Percentiles rank a stretch among this genome's conserved stretches.
Evolutionary conservation across 1,140 invertebrate species (phyloP).

Genomic region (Diachasmimorpha longicaudata): DNA sequence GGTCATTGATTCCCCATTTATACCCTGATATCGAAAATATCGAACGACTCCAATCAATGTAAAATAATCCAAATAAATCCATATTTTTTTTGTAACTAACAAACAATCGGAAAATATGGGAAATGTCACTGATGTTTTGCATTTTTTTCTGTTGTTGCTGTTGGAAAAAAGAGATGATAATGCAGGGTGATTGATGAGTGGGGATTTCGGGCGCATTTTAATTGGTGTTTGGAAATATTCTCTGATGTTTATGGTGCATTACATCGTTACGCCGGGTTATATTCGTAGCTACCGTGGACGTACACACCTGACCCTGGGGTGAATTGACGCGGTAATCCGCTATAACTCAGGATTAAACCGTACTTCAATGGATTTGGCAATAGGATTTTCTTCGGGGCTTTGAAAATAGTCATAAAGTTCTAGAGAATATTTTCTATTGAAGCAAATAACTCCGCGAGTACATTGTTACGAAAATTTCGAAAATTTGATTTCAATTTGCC

Average conservation of each 20-base stretch:
- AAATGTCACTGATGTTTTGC: not conserved
- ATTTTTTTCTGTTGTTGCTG: not conserved
- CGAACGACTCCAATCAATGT: too few species aligned
- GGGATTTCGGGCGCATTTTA: not conserved
- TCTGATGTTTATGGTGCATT: not conserved
- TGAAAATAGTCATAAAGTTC: not conserved
- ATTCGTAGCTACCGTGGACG: not conserved
- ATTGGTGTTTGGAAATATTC: not conserved
- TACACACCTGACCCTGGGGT: not conserved
- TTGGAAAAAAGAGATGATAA: not conserved
- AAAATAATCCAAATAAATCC: too few species aligned
- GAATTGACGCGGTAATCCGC: not conserved
- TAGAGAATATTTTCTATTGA: too few species aligned
- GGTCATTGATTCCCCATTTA: too few species aligned
- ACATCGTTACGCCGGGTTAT: not conserved
- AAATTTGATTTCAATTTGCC: too few species aligned
- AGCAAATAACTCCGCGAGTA: too few species aligned
- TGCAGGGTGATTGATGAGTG: not conserved
- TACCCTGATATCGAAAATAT: not conserved
- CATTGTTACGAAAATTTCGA: too few species aligned
- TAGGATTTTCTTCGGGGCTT: not conserved
- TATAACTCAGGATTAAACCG: not conserved
- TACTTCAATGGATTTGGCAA: not conserved
- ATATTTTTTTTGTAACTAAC: too few species aligned
- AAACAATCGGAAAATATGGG: too few species aligned